These are phyloP conservation scores for Bubo bubo DNA, from an alignment of 2,113 vertebrate genomes.

Conservation along the genomic window DNA sequence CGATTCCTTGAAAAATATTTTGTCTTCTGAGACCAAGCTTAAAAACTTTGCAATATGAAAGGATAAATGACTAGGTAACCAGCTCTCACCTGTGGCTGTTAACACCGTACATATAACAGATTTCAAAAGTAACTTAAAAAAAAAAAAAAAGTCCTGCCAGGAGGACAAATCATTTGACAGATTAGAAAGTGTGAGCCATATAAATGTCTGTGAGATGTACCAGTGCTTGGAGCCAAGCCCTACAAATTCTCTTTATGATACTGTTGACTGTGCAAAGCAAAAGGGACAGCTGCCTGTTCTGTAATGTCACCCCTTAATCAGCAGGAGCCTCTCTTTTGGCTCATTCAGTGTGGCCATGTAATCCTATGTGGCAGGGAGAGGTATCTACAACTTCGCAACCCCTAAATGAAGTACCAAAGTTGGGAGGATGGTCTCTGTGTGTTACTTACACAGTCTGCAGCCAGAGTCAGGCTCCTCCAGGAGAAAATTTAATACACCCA, in stretches of 20 bases:
- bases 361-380: background rate
- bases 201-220: background rate
- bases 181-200: background rate
- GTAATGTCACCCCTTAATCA: background rate
- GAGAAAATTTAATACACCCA: background rate
- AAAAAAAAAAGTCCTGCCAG: background rate
- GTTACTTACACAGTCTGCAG: background rate
- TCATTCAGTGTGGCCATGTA: background rate
- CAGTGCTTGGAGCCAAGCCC: background rate
- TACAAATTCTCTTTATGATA: background rate
- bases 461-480: background rate
- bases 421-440: background rate
- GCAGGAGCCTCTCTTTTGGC: background rate
- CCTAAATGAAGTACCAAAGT: background rate
- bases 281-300: background rate
- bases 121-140: background rate
- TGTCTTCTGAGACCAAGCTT: background rate
- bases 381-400: background rate
- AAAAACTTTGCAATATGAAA: background rate
- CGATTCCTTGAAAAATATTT: background rate
- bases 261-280: background rate
- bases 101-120: background rate
- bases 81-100: background rate
- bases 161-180: background rate
- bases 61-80: background rate